Evolutionary conservation across 2,888 invertebrate species (phyloP), one percentile per base, ranked within the genome.

Genomic region (Alcis repandata): DNA sequence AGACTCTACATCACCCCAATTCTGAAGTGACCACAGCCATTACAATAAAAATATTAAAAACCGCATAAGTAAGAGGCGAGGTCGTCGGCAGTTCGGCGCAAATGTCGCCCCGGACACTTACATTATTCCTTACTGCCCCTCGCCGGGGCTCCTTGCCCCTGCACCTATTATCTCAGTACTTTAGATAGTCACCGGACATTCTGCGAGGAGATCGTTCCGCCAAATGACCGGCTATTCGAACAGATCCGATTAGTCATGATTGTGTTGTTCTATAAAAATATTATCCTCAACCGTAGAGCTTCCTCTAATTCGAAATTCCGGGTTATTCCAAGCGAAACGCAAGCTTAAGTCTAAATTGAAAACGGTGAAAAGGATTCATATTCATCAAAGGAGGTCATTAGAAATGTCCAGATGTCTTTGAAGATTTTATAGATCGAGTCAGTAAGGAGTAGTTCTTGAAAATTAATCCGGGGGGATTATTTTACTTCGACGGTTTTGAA

Each of bases 41-140:
- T 94, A 94, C 95, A 95, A 95, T 95, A 95, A 95, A 95, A 95
- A 93, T 93, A 93, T 93, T 92, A 93, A 93, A 94, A 93, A 92
- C 92, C 91, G 92, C 90, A 93, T 92, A 92, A 93, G 92, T 92
- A 92, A 92, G 91, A 90, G 91, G 85, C 86, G 85, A 92, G 91
- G 93, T 92, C 92, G 90, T 76, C 88, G 90, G 93, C 90, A 91
- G 92, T 94, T 93, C 86, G 86, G 91, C 84, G 91, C 94, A 94
- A 94, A 93, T 94, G 94, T 93, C 92, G 89, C 92, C 91, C 80
- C 83, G 90, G 87, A 90, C 91, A 92, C 92, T 92, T 88, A 92
- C 92, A 93, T 92, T 92, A 93, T 91, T 88, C 92, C 84, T 80
- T 78, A 86, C 84, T 82, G 84, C 83, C 86, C 82, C 79, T 77